These are phyloP conservation scores for Aphelinus certus DNA, from an alignment of 1,140 invertebrate genomes.

Conservation along the genomic window DNA sequence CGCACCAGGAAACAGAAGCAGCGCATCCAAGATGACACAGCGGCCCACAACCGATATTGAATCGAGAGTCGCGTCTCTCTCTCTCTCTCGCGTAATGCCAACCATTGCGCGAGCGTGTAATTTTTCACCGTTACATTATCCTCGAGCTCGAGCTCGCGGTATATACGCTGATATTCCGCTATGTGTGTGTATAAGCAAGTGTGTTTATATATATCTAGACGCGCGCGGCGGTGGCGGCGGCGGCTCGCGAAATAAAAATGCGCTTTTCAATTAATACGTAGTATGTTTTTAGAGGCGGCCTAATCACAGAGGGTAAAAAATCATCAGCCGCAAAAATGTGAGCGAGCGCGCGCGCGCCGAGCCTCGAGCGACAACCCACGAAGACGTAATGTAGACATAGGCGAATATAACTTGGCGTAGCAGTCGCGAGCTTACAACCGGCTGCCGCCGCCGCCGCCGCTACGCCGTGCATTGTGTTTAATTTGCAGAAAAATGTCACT, in stretches of 20 bases:
- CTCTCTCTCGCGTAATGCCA: background rate
- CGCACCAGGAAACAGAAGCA: no score
- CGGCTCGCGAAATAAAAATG: constrained; percentile 12
- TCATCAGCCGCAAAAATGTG: constrained; percentile 25
- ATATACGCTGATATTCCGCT: no score
- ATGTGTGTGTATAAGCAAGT: background rate
- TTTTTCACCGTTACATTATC: constrained; percentile 30
- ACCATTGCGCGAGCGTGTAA: constrained; percentile 13
- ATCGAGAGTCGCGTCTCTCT: no score
- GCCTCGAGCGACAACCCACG: constrained; percentile 2
- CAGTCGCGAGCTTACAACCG: no score
- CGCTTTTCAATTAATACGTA: constrained; percentile 35
- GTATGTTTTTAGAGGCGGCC: constrained; percentile 24
- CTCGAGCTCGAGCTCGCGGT: background rate
- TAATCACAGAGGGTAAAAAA: constrained; percentile 30
- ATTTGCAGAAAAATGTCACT: constrained; percentile 39
- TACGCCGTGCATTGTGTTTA: constrained; percentile 32
- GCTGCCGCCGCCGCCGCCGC: no score
- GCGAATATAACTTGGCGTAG: background rate
- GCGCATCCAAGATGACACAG: no score
- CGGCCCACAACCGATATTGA: no score
- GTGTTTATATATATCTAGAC: background rate
- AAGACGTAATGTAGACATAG: constrained; percentile 16
- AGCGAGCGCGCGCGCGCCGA: background rate
- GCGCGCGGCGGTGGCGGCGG: background rate